These are phyloP conservation scores for Amphiura filiformis DNA, from an alignment of 35 echinoderm and acorn worm genomes.

Conservation along the genomic window DNA sequence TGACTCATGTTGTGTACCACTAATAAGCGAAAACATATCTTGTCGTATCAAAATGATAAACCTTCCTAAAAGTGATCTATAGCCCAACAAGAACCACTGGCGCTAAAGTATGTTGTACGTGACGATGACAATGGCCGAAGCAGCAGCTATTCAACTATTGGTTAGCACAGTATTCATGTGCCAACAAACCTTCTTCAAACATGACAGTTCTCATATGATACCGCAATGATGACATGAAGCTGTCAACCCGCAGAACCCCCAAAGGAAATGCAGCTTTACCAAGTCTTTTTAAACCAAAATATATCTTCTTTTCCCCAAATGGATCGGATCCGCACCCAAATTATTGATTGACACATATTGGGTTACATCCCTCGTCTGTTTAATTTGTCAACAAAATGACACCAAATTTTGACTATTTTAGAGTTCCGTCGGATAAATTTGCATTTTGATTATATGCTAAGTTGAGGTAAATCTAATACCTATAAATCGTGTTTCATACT, in stretches of 20 bases:
- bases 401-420: neutral
- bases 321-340: neutral
- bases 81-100: too few species aligned
- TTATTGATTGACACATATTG: neutral
- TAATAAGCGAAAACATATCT: too few species aligned
- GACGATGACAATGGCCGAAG: neutral
- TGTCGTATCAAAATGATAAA: too few species aligned
- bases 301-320: neutral
- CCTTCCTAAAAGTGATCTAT: too few species aligned
- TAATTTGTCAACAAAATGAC: constrained; percentile 7
- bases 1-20: too few species aligned
- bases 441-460: neutral
- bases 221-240: neutral
- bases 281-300: neutral
- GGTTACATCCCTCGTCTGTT: neutral
- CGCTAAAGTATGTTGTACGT: neutral
- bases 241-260: neutral
- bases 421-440: neutral
- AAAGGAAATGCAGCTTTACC: neutral
- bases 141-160: neutral
- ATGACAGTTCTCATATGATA: constrained; percentile 14
- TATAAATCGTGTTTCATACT: neutral
- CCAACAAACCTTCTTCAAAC: neutral
- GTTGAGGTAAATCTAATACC: neutral
- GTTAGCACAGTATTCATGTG: neutral